phyloP scores from a whole-genome alignment of 2,113 vertebrate genomes.

The Megaceryle maxima region DNA sequence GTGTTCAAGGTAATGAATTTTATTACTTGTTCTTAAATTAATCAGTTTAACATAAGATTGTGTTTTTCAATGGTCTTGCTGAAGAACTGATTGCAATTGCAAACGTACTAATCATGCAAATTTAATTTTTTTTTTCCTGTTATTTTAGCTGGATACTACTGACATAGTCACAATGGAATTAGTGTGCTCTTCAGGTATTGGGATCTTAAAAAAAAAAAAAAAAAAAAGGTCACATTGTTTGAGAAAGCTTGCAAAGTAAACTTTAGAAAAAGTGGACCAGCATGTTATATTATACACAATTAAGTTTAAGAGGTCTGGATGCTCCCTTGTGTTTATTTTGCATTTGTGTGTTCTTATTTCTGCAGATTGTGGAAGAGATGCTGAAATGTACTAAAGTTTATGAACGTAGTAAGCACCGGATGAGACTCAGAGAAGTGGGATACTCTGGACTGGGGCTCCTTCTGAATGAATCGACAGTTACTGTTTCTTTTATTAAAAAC shows the following conservation, averaged over 20 bases:
- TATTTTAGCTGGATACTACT: neutral
- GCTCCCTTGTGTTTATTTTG: neutral
- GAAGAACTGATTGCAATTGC: neutral
- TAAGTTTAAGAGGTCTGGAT: neutral
- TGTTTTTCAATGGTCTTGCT: neutral
- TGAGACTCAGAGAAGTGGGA: slow-evolving; percentile 91
- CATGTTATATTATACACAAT: neutral
- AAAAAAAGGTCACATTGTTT: neutral
- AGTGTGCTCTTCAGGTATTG: neutral
- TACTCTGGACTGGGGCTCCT: slow-evolving; percentile 93
- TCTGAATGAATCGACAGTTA: slow-evolving; percentile 84
- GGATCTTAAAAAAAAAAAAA: neutral
- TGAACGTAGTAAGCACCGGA: slow-evolving; percentile 91
- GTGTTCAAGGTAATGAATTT: slow-evolving; percentile 88
- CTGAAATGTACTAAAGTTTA: slow-evolving; percentile 95
- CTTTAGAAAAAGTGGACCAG: neutral
- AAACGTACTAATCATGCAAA: neutral
- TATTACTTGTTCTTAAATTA: neutral
- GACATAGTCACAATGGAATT: neutral
- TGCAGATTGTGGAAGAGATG: slow-evolving; percentile 92
- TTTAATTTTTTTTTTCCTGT: neutral
- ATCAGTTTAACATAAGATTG: neutral
- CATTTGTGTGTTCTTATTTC: neutral
- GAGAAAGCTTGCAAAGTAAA: neutral
- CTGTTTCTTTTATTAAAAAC: slow-evolving; percentile 84